phyloP scores from a whole-genome alignment of 2,888 invertebrate species.

The Globia sparganii region DNA sequence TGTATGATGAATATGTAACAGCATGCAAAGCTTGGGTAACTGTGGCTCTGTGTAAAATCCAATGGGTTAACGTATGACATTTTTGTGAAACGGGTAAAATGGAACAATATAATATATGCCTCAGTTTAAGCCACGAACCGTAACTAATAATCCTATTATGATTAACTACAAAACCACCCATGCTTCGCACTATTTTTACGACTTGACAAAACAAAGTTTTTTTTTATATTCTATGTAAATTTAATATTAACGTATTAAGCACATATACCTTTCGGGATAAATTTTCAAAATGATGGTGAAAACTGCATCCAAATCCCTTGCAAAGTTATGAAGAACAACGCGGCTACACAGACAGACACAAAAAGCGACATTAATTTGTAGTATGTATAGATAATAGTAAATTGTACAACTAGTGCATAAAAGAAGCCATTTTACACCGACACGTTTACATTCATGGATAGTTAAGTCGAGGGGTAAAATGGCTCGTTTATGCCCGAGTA shows the following conservation, averaged over 20 bases:
- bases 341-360: not conserved
- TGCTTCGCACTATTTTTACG: not conserved
- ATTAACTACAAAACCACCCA: not conserved
- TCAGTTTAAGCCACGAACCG: not conserved
- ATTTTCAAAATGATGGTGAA: not conserved
- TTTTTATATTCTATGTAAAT: too few species aligned
- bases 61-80: not conserved
- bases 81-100: not conserved
- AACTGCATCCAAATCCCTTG: not conserved
- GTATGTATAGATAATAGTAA: too few species aligned
- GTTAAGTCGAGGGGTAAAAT: too few species aligned
- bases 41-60: not conserved
- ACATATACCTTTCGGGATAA: not conserved
- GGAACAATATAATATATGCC: not conserved
- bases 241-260: not conserved
- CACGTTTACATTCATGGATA: too few species aligned
- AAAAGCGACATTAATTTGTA: not conserved
- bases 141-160: not conserved
- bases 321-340: not conserved
- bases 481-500: too few species aligned
- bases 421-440: too few species aligned
- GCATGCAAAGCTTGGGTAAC: conserved; percentile 11
- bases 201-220: too few species aligned
- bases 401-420: too few species aligned
- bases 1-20: conserved; percentile 29